Base-by-base conservation (phyloP, 2,888 invertebrate genomes). In the Thecophora atra region DNA sequence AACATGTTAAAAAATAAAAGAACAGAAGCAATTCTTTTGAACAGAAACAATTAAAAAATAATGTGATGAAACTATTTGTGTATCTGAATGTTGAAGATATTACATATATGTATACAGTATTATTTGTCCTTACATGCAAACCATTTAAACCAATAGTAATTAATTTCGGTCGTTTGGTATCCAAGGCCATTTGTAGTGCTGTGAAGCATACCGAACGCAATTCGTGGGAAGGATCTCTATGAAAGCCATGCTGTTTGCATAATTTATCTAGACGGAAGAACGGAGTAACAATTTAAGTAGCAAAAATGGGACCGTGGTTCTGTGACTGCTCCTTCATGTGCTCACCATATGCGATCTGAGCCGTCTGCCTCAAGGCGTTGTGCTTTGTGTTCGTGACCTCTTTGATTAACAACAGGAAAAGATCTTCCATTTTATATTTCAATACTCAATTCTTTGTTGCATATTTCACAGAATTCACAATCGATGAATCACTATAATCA, bases 341-440 rank as follows among this genome's bases (percentile, higher is more conserved):
- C 58, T 73, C 81, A 96, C 96, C 95, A 85, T 94, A 90, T 78
- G 95, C 95, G 88, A 94, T 94, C 88, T 95, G 94, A 81, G 95
- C 93, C 78, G 94, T 90, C 87, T 94, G 93, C 82, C 93, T 91
- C 79, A 97, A 87, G 78, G 90, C 89, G 72, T 90, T 89, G 76
- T 86, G 83, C 87, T 95, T 97, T 37, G 92, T 91, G 80, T 93
- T 92, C 67, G 91, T 91, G 74, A 95, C 93, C 88, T 97, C 96
- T 87, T 92, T 94, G 79, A 93, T 91, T 81, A 97, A 91, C 86
- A 93, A 93, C 85, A 92, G 90, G 77, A 97, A 89, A 80, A 96
- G 89, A 87, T 96, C 95, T 89, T 97, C 96, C 96, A 97, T 96
- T 76, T 78, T 80, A 77, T n/a, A 30, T 26, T 60, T 13, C 30